These are phyloP conservation scores for Gastrophryne carolinensis DNA, from an alignment of 2,797 vertebrate species.

Conservation along the genomic window DNA sequence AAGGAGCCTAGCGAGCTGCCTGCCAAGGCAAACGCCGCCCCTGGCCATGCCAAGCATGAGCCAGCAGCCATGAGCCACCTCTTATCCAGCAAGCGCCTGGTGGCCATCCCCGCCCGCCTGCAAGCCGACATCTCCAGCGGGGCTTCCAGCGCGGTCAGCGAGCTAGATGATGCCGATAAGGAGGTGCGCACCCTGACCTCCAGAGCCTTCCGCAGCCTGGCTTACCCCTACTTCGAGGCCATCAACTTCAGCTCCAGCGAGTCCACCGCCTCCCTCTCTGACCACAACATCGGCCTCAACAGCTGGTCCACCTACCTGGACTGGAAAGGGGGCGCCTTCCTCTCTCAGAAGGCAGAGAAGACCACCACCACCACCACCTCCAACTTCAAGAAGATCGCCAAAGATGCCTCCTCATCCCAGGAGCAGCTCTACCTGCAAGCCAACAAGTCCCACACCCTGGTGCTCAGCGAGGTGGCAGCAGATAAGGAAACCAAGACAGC, in stretches of 20 bases:
- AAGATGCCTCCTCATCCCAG: conserved; percentile 43
- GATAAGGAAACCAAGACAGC: conserved; percentile 67
- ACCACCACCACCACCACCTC: conserved; percentile 63
- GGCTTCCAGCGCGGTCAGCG: conserved; percentile 93
- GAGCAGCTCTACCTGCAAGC: conserved; percentile 61
- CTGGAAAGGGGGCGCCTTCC: conserved; percentile 77
- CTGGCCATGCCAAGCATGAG: conserved; percentile 72
- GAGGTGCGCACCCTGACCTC: conserved; percentile 95
- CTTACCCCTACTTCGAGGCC: conserved; percentile 91
- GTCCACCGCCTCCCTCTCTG: conserved; percentile 81
- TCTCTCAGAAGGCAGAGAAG: conserved; percentile 73
- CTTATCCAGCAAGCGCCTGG: conserved; percentile 72
- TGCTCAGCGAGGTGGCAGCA: conserved; percentile 73
- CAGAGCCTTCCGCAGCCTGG: conserved; percentile 91
- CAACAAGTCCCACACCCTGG: conserved; percentile 72
- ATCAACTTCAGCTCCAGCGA: conserved; percentile 90
- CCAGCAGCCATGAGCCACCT: conserved; percentile 83
- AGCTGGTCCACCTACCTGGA: conserved; percentile 91
- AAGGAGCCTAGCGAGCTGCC: conserved; percentile 74
- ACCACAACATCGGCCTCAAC: conserved; percentile 81
- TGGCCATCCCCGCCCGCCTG: conserved; percentile 85
- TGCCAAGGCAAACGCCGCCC: conserved; percentile 70
- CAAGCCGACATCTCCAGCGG: conserved; percentile 91
- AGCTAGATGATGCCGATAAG: conserved; percentile 95
- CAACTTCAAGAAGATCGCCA: conserved; percentile 61